Evolutionary conservation across 1,140 invertebrate species (phyloP).

Genomic region (Drosophila eugracilis): DNA sequence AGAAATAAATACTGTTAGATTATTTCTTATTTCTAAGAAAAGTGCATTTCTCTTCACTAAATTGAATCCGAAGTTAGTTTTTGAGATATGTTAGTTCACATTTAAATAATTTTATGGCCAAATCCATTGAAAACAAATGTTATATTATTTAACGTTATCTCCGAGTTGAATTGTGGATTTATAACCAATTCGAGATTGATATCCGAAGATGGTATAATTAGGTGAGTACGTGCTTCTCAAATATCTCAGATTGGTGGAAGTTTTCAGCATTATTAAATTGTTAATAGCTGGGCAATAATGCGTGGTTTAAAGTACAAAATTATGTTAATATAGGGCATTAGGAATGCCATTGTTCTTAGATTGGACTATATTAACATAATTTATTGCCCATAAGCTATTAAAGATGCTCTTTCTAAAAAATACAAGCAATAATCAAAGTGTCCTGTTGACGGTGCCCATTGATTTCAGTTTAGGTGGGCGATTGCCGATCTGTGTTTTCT

Average conservation of each 20-base stretch:
- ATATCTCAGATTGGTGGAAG: not conserved
- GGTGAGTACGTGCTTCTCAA: not conserved
- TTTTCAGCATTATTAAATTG: conserved; percentile 1
- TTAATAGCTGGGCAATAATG: too few relatives aligned
- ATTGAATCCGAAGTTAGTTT: not conserved
- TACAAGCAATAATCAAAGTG: not conserved
- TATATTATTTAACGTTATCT: not conserved
- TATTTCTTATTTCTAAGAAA: not conserved
- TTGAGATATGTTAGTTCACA: conserved; percentile 15
- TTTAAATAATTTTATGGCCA: not conserved
- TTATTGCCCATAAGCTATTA: not conserved
- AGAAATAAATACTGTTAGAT: not conserved
- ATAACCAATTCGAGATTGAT: not conserved
- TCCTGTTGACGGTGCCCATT: too few relatives aligned
- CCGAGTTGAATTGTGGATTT: not conserved
- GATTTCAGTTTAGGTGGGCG: not conserved
- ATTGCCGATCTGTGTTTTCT: not conserved
- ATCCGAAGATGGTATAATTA: not conserved
- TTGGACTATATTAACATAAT: not conserved
- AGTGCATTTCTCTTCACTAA: not conserved
- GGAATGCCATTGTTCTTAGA: not conserved
- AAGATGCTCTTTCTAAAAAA: too few relatives aligned
- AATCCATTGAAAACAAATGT: not conserved
- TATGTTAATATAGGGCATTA: not conserved
- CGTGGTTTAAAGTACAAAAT: not conserved